Evolutionary conservation across 2,888 invertebrate species (phyloP), one percentile per base, ranked within the genome.

Genomic region (Lissocephala sabroskyi): DNA sequence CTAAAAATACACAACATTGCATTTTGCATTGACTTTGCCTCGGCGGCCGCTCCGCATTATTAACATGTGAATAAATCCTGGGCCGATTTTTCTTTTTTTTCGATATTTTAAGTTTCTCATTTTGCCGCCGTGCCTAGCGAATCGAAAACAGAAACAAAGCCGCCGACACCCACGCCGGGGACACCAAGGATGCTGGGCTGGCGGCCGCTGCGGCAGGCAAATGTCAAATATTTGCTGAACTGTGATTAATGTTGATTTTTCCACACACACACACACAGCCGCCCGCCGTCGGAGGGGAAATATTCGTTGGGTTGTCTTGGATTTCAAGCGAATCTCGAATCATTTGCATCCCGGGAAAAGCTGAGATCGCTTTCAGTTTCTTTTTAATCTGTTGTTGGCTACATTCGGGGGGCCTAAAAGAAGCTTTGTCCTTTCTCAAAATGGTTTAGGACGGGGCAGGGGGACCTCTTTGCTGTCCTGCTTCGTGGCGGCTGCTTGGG

Each of bases 211-310:
- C 5, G 47, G 47, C 62, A 44, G 51, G 52, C 64, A 61, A 78
- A 71, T 67, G 68, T 68, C 75, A 77, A 77, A 79, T 79, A 79
- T 79, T 79, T 79, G 59, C 58, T 65, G 64, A 77, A 68, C 73
- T 75, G 75, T 79, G 79, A 77, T 79, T 76, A 79, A 79, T 79
- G 79, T 75, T 79, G 62, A 66, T 60, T 67, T 65, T 53, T 47
- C 60, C 55, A 52, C 48, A 44, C 46, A 55, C 32, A 16, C 52
- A n/a, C n/a, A n/a, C n/a, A n/a, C n/a, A n/a, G n/a, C n/a, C n/a
- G n/a, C n/a, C n/a, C n/a, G n/a, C n/a, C n/a, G n/a, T n/a, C n/a
- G n/a, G n/a, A n/a, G n/a, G n/a, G n/a, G n/a, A n/a, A n/a, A n/a
- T n/a, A n/a, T n/a, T n/a, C n/a, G n/a, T n/a, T n/a, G n/a, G n/a